These are phyloP conservation scores for Sitophilus oryzae DNA, from an alignment of 1,140 invertebrate species.

Conservation along the genomic window DNA sequence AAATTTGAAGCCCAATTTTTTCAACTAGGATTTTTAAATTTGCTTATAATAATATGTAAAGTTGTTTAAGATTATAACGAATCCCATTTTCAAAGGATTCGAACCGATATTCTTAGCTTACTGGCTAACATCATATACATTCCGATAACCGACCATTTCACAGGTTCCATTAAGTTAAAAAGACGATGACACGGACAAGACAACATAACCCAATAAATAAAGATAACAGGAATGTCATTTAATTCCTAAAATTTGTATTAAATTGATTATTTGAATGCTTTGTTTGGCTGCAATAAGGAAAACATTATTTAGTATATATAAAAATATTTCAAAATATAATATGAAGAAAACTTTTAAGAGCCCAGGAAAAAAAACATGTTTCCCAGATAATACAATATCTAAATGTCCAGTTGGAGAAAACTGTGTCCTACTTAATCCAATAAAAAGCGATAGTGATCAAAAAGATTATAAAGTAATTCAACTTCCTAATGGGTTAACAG, in stretches of 20 bases:
- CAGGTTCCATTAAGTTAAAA: no score
- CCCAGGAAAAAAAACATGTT: not conserved
- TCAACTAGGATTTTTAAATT: no score
- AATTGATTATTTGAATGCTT: not conserved
- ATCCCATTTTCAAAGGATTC: no score
- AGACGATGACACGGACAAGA: no score
- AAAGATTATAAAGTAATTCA: conserved; percentile 58
- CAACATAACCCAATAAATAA: no score
- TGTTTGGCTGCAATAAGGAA: not conserved
- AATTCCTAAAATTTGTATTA: not conserved
- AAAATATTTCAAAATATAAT: not conserved
- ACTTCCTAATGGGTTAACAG: conserved; percentile 61
- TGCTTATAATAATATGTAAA: no score
- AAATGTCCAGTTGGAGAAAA: not conserved
- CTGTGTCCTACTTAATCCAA: conserved; percentile 43
- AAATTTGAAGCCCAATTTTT: no score
- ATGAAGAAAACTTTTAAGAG: not conserved
- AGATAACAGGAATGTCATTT: no score
- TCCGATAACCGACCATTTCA: not conserved
- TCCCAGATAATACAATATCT: not conserved
- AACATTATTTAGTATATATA: not conserved
- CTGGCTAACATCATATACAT: no score
- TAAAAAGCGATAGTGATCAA: conserved; percentile 54
- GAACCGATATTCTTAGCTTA: no score
- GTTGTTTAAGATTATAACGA: no score